Conservation (phyloP, 64 coral and sea anemone genomes). For the Dendronephthya gigantea region DNA sequence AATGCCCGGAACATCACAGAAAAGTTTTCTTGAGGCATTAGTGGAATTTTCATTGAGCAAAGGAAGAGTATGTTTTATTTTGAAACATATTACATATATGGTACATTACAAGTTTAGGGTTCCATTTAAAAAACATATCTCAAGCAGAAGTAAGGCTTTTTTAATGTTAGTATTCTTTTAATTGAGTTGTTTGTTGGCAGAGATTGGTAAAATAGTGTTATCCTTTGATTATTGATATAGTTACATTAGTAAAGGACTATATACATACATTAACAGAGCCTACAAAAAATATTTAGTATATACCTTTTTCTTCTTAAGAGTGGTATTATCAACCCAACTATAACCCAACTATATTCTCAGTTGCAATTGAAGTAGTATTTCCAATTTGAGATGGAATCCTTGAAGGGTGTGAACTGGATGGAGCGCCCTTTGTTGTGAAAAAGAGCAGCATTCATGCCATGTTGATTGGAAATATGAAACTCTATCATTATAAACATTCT, state of each 20-base stretch:
- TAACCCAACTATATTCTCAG: constrained; percentile 20
- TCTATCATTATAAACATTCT: constrained; percentile 44
- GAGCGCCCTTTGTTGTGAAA: constrained; percentile 35
- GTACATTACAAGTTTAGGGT: background rate
- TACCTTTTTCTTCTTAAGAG: background rate
- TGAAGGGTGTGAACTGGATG: constrained; percentile 24
- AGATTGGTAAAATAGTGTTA: background rate
- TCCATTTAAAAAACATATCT: background rate
- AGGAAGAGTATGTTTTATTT: constrained; percentile 13
- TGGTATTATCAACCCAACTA: constrained; percentile 30
- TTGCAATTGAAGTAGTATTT: constrained; percentile 38
- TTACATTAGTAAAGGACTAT: background rate
- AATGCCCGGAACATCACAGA: background rate
- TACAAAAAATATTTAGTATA: background rate
- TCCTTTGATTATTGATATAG: too few relatives aligned
- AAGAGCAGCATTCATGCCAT: constrained; percentile 39
- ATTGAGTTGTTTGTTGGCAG: background rate
- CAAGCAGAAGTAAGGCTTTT: background rate
- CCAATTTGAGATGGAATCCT: background rate
- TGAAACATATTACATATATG: background rate
- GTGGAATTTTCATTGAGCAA: background rate
- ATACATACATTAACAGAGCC: background rate
- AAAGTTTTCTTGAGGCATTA: background rate
- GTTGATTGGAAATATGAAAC: constrained; percentile 56
- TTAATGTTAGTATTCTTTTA: background rate